These are phyloP conservation scores for Callipepla californica DNA, from an alignment of 2,113 vertebrate species.

Conservation along the genomic window DNA sequence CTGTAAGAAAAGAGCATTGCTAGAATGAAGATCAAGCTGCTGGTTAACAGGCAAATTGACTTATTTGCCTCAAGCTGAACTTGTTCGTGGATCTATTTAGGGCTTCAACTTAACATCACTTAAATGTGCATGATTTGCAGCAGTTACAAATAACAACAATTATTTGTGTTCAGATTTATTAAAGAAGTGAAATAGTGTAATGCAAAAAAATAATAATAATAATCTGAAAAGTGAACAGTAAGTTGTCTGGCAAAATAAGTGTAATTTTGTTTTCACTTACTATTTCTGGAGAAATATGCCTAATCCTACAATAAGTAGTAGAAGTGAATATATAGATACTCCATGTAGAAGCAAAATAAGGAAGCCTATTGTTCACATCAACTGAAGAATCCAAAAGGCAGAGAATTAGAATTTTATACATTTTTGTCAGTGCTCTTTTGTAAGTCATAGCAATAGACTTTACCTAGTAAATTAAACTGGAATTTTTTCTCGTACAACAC, in stretches of 20 bases:
- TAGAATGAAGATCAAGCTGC: neutral
- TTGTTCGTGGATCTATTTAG: neutral
- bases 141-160: neutral
- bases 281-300: neutral
- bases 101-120: neutral
- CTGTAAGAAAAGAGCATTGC: neutral
- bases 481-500: neutral
- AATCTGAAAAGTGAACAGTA: neutral
- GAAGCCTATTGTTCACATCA: neutral
- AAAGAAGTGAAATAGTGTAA: neutral
- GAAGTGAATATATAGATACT: neutral
- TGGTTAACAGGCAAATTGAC: neutral
- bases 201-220: neutral
- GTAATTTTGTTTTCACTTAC: neutral
- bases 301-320: neutral
- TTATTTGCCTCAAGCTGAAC: neutral
- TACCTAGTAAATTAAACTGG: neutral
- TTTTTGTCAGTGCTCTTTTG: neutral
- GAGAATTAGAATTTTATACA: neutral
- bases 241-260: neutral
- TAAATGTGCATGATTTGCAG: neutral
- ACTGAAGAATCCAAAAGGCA: neutral
- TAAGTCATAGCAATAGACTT: neutral
- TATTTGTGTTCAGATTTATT: neutral
- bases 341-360: neutral